Percentiles rank a stretch among this genome's conserved stretches.
phyloP scores from a whole-genome alignment of 1,140 invertebrate genomes.

The Diabrotica undecimpunctata region DNA sequence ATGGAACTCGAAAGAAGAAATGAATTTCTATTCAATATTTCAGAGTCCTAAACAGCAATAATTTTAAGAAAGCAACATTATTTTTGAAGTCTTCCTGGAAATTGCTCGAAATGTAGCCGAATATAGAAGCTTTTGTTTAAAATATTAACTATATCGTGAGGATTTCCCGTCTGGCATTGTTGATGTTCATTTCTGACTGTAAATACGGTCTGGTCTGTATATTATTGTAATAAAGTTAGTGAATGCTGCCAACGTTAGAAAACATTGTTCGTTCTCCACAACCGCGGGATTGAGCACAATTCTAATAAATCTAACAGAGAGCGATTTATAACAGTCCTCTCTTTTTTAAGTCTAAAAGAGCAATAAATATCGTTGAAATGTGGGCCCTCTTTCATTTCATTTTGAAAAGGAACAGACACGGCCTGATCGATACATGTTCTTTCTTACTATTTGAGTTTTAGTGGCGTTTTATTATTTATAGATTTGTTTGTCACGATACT shows the following conservation, averaged over 20 bases:
- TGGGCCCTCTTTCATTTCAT: not conserved
- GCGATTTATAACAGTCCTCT: not conserved
- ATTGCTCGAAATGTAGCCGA: no score
- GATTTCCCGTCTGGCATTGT: no score
- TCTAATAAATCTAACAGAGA: not conserved
- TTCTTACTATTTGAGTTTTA: not conserved
- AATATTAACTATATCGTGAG: no score
- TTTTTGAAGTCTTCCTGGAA: no score
- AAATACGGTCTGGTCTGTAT: not conserved
- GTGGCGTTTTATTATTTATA: slow-evolving; percentile 3
- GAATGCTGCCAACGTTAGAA: not conserved
- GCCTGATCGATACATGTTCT: not conserved
- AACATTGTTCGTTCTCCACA: not conserved
- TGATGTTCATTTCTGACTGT: no score
- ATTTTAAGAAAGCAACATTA: no score
- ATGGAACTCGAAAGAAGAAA: no score
- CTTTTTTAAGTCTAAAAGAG: not conserved
- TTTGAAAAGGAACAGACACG: not conserved
- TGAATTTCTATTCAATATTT: no score
- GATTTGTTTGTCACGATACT: not conserved
- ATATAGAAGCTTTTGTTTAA: no score
- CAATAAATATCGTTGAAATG: not conserved
- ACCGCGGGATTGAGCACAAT: not conserved
- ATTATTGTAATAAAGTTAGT: not conserved
- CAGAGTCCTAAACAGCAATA: no score